Base-by-base conservation (phyloP, 2,797 vertebrate species). In the Acanthurus tractus region DNA sequence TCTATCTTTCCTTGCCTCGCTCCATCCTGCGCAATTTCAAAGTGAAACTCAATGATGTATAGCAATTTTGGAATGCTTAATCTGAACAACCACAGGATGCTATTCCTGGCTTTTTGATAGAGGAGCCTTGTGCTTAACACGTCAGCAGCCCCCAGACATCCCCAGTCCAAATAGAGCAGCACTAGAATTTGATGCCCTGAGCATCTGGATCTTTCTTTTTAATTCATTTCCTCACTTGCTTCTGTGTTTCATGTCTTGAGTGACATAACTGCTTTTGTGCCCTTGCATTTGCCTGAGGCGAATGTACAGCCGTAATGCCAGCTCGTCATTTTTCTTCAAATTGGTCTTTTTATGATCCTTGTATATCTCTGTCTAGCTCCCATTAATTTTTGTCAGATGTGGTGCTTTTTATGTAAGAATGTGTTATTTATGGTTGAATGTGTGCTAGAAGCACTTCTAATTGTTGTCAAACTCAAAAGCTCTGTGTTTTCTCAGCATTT, bases 321-420 rank as follows among this genome's bases (percentile, higher is more conserved):
- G 62, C 52, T 74, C 29, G 46, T 76, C 48, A 48, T 77, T 79
- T 79, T 83, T 74, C 67, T 84, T 81, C n/a, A 42, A 45, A 80
- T 66, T 69, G 74, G 74, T 81, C 14, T 78, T 13, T 77, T 74
- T 79, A 62, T n/a, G 54, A 75, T 48, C 6, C 12, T 25, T 3
- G 34, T 20, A 13, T 12, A 38, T 69, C 34, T 75, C n/a, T 34
- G 11, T 62, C 45, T 22, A 23, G 10, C 62, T 15, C 25, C 42
- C 42, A 12, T 74, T 7, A 46, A 12, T 53, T 48, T 23, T 42
- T 20, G 13, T 17, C 25, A 50, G 38, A 70, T 58, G 12, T 44
- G 8, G 5, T 67, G 50, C n/a, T 46, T n/a, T 54, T 6, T 15
- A 18, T 20, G 8, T 13, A 74, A 58, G 44, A 42, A 18, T 10